Conservation (phyloP, 2,797 vertebrate genomes). For the Ataeniobius toweri region DNA sequence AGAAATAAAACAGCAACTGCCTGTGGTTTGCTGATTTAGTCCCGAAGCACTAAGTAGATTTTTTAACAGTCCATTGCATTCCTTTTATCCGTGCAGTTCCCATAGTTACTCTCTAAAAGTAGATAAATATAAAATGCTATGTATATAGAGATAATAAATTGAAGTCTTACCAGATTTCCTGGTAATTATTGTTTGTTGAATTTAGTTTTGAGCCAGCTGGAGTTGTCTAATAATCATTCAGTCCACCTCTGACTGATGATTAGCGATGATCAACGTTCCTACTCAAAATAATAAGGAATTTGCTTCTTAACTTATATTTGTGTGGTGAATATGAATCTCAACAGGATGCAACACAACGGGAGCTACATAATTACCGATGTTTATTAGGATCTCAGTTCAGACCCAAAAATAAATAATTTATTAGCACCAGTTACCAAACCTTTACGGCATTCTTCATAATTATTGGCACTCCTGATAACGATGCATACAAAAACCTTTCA, state of each 20-base stretch:
- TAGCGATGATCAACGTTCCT: too few species aligned
- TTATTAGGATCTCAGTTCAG: neutral
- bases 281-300: neutral
- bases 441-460: neutral
- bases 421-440: too few species aligned
- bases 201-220: neutral
- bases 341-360: neutral
- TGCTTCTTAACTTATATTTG: neutral
- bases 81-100: neutral
- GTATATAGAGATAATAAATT: neutral
- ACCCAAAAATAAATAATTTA: neutral
- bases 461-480: neutral
- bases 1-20: neutral
- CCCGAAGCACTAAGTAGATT: neutral
- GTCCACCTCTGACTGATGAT: neutral
- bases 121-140: neutral
- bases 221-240: neutral
- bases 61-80: neutral
- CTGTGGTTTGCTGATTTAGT: neutral
- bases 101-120: neutral
- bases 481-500: too few species aligned
- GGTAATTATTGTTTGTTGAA: neutral
- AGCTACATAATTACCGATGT: neutral
- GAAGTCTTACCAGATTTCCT: neutral
- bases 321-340: neutral